Percentiles rank a stretch among this genome's conserved stretches.
These are phyloP conservation scores for Drosophila bocki DNA, from an alignment of 1,140 invertebrate genomes.

Conservation along the genomic window DNA sequence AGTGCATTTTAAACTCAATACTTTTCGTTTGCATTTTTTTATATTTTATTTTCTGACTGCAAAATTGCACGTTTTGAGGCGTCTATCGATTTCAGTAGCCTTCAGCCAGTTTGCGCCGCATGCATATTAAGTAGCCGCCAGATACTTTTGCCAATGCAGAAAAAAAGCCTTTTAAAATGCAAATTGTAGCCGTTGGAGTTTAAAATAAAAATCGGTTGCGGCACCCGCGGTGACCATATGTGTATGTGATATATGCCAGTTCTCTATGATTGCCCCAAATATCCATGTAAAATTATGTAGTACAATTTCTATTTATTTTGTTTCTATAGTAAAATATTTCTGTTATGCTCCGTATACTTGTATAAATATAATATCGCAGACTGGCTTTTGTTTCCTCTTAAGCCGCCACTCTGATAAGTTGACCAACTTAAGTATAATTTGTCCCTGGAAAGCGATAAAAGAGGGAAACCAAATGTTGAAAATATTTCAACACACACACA, in stretches of 20 bases:
- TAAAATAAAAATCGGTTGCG: conserved; percentile 51
- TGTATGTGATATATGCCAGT: conserved; percentile 9
- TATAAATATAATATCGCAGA: conserved; percentile 18
- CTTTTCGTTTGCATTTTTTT: conserved; percentile 43
- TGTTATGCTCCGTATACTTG: conserved; percentile 25
- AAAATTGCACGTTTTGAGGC: conserved; percentile 26
- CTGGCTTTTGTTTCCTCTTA: conserved; percentile 53
- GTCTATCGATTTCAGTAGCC: conserved; percentile 76
- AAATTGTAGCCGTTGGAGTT: conserved; percentile 72
- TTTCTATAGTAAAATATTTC: conserved; percentile 10
- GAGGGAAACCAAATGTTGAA: conserved; percentile 9
- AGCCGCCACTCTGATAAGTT: conserved; percentile 49
- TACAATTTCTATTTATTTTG: not conserved
- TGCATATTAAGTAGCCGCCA: conserved; percentile 64
- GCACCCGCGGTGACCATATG: conserved; percentile 33
- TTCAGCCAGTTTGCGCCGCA: conserved; percentile 66
- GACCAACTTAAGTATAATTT: conserved; percentile 56
- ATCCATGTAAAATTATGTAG: not conserved
- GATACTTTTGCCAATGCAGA: conserved; percentile 22
- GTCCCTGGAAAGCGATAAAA: conserved; percentile 46
- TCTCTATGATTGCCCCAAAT: conserved; percentile 18
- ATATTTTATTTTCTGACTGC: conserved; percentile 7
- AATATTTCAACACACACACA: conserved; percentile 26
- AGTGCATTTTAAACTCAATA: conserved; percentile 64
- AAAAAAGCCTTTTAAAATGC: conserved; percentile 58